phyloP scores from a whole-genome alignment of 1,140 invertebrate species.

The Drosophila bocqueti region DNA sequence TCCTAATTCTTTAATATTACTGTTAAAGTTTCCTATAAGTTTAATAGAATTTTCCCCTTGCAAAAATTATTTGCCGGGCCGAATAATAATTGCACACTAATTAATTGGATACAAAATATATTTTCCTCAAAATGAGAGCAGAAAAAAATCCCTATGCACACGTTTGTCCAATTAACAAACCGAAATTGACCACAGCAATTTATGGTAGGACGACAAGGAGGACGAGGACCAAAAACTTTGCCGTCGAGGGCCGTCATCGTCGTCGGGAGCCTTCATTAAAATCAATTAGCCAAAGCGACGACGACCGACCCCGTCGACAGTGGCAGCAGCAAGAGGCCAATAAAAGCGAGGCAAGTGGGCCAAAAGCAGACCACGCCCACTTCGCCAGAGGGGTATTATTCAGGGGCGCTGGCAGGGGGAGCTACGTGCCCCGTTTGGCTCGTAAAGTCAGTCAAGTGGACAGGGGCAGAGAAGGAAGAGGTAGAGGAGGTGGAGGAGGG shows the following conservation, averaged over 20 bases:
- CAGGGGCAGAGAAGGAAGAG: constrained; percentile 34
- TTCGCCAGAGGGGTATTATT: constrained; percentile 5
- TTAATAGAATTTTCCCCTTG: not conserved
- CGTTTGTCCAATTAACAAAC: constrained; percentile 80
- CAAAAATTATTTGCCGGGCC: constrained; percentile 1
- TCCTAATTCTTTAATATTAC: not conserved
- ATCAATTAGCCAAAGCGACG: constrained; percentile 79
- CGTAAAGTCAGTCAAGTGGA: constrained; percentile 79
- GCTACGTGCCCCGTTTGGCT: constrained; percentile 58
- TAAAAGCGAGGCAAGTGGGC: constrained; percentile 61
- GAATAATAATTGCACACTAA: constrained; percentile 69
- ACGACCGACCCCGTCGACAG: constrained; percentile 21
- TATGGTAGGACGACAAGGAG: constrained; percentile 48
- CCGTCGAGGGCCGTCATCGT: constrained; percentile 39
- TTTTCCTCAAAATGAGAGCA: not conserved
- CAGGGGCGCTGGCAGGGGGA: constrained; percentile 1
- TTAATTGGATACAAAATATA: constrained; percentile 44
- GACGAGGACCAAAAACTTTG: constrained; percentile 53
- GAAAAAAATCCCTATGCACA: constrained; percentile 42
- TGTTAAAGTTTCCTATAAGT: not conserved
- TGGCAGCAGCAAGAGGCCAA: constrained; percentile 62
- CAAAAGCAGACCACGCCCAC: constrained; percentile 38
- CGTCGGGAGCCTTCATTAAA: constrained; percentile 72
- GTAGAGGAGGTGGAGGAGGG: too few relatives aligned
- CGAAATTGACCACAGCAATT: constrained; percentile 81